Percentiles rank a stretch among this genome's conserved stretches.
Conservation (phyloP, 2,113 vertebrate species). For the Aramus guarauna region DNA sequence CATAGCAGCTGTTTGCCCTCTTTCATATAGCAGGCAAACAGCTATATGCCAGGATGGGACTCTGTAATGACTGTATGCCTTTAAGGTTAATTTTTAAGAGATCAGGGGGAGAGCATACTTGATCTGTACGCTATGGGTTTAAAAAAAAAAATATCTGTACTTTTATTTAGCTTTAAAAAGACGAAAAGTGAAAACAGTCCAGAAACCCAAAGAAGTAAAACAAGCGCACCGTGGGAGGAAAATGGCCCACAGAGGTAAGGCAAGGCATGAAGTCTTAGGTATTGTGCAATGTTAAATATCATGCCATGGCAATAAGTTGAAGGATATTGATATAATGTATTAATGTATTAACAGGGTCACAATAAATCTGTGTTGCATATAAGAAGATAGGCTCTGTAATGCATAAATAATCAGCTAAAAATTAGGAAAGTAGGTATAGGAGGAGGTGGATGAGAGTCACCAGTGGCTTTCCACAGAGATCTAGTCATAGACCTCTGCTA, state of each 20-base stretch:
- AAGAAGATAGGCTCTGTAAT: background rate
- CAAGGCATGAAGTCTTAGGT: background rate
- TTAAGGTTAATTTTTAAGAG: background rate
- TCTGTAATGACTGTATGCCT: background rate
- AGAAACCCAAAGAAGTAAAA: conserved; percentile 76
- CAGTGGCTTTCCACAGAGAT: background rate
- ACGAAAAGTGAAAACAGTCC: conserved; percentile 77
- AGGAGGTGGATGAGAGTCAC: background rate
- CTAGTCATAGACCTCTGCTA: background rate
- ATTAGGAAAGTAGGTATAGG: background rate
- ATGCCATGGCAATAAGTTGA: background rate
- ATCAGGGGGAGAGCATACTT: background rate
- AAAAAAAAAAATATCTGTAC: background rate
- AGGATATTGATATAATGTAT: background rate
- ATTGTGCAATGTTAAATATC: background rate
- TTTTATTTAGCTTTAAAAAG: conserved; percentile 76
- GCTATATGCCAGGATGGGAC: background rate
- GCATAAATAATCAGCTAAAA: background rate
- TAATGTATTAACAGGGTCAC: background rate
- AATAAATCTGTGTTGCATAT: background rate
- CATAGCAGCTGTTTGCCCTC: background rate
- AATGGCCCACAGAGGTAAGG: conserved; percentile 80
- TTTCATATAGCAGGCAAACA: background rate
- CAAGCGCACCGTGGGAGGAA: conserved; percentile 84
- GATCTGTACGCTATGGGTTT: background rate